A percentile compares a stretch with the other conserved stretches of the same genome.
phyloP scores from a whole-genome alignment of 2,888 invertebrate genomes.

The Hoplodrina ambigua region DNA sequence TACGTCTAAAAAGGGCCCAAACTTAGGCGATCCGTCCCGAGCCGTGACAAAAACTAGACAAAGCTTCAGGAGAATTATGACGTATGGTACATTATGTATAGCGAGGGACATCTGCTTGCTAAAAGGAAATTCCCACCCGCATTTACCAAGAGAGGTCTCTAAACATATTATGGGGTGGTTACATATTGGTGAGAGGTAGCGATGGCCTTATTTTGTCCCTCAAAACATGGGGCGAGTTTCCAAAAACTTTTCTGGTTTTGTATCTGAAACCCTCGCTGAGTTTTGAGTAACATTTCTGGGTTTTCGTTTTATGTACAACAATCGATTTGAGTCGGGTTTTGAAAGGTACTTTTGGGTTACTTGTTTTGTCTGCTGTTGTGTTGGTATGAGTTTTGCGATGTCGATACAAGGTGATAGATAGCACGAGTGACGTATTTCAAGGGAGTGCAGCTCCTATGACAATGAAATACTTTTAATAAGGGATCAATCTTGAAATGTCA shows the following conservation, averaged over 20 bases:
- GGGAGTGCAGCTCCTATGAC: too few relatives aligned
- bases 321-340: not conserved
- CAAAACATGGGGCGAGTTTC: not conserved
- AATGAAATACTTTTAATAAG: too few relatives aligned
- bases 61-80: conserved; percentile 52
- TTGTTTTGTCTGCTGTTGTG: not conserved
- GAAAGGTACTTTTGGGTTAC: not conserved
- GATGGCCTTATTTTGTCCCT: conserved; percentile 12
- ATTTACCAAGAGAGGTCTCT: conserved; percentile 70
- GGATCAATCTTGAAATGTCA: too few relatives aligned
- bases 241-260: conserved; percentile 1
- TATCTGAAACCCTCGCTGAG: not conserved
- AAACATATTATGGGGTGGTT: conserved; percentile 66
- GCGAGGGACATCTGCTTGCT: conserved; percentile 67
- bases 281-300: conserved; percentile 11
- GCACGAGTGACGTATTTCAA: too few relatives aligned
- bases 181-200: conserved; percentile 36
- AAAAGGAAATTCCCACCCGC: conserved; percentile 76
- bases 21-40: conserved; percentile 41
- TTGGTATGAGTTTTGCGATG: too few relatives aligned
- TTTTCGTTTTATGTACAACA: not conserved
- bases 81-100: conserved; percentile 54
- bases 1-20: conserved; percentile 35
- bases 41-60: conserved; percentile 52
- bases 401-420: too few relatives aligned